Conservation (phyloP, 2,797 vertebrate species). For the Pteropus rufus region DNA sequence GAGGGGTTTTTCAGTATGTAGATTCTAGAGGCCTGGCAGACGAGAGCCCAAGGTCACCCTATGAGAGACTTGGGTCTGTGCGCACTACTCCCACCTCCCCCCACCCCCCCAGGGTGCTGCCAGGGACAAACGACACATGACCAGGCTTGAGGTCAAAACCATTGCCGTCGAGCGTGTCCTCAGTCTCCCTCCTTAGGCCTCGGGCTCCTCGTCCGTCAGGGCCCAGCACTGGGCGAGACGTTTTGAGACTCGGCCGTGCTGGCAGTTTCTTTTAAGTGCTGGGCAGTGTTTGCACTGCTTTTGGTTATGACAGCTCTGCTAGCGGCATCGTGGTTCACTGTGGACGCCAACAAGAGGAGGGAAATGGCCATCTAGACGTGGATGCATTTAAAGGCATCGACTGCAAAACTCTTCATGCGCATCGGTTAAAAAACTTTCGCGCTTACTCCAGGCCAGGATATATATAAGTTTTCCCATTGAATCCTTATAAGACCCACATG, state of each 20-base stretch:
- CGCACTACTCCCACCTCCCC: fast-evolving
- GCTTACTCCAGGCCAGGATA: background rate
- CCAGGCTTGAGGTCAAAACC: background rate
- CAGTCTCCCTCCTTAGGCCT: background rate
- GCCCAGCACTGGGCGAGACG: background rate
- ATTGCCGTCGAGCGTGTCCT: background rate
- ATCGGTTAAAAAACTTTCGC: background rate
- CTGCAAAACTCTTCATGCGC: background rate
- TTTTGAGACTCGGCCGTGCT: background rate
- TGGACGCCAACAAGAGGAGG: background rate
- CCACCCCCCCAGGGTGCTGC: background rate
- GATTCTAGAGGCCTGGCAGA: fast-evolving
- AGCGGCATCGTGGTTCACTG: background rate
- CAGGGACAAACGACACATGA: background rate
- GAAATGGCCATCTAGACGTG: background rate
- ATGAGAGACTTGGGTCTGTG: background rate
- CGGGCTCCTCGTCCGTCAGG: background rate
- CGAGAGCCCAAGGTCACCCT: background rate
- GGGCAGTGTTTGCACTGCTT: background rate
- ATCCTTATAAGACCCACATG: background rate
- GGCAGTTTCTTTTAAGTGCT: background rate
- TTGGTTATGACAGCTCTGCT: background rate
- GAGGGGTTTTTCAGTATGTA: background rate
- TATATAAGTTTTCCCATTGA: background rate
- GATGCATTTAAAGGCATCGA: background rate